Base-by-base conservation (phyloP, 2,113 vertebrate species). In the Osmerus eperlanus region DNA sequence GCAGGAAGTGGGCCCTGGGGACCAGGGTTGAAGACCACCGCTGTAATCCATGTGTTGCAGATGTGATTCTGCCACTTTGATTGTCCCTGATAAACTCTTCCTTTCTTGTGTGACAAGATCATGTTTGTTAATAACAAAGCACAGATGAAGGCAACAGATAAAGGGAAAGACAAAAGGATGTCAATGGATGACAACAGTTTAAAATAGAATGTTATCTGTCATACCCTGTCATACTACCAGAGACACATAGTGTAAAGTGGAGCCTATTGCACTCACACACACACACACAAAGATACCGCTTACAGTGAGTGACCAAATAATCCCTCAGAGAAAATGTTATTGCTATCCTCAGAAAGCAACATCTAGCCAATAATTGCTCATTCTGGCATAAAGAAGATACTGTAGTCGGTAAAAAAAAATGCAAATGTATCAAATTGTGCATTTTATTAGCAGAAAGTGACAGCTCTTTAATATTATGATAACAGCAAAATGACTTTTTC, bases 381-480 rank as follows among this genome's bases (percentile, higher is more conserved):
- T 83, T 76, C 84, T 85, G 84, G 83, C 81, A 84, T 72, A 82
- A 89, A 89, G 82, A 90, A 88, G 83, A 88, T 86, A 47, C 41
- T 47, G 32, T 36, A 84, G 82, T 79, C 85, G 74, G 55, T 78
- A 74, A 87, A 4, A 36, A 3, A 83, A 91, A 88, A 91, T 88
- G 84, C 74, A 68, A 90, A 89, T 90, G 82, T 79, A 85, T 88
- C 85, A 84, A 75, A 84, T 82, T 84, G 82, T 84, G 88, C 81
- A 84, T 90, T 84, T 84, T 81, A 87, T 90, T 89, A 85, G 75
- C 74, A 70, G 74, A 65, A 87, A 85, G 83, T 87, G 89, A 90
- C 87, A 88, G 87, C 80, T 86, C 85, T 89, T 90, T 89, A 86
- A 88, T 89, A 87, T 87, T 80, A 78, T 74, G 80, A 89, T 89